A percentile compares a stretch with the other conserved stretches of the same genome.
Conservation (phyloP, 2,113 vertebrate genomes). For the Recurvirostra avosetta region DNA sequence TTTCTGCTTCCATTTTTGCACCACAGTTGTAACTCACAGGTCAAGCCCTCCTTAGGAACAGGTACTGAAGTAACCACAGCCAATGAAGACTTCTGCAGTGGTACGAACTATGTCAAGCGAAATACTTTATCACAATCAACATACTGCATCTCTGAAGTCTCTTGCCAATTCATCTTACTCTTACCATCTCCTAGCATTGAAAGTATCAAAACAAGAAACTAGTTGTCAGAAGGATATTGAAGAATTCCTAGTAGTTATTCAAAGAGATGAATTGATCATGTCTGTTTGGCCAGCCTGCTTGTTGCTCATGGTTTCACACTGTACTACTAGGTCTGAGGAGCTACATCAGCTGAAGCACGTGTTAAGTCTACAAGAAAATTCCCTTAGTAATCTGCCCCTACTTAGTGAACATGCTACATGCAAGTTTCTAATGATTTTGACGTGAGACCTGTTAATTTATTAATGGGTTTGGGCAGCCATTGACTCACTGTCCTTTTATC, state of each 20-base stretch:
- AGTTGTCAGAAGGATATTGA: neutral
- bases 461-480: neutral
- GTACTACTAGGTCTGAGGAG: accelerated
- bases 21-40: neutral
- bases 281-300: neutral
- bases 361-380: neutral
- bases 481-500: neutral
- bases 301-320: neutral
- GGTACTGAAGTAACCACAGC: neutral
- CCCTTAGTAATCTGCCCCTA: neutral
- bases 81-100: accelerated
- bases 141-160: neutral
- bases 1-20: neutral
- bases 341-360: neutral
- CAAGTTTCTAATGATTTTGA: neutral
- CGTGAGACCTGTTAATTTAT: neutral
- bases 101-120: neutral
- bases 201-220: neutral
- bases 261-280: neutral
- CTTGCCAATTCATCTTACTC: neutral
- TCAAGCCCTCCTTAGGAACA: neutral
- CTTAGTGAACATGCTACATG: neutral
- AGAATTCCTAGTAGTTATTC: neutral
- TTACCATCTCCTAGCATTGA: neutral
- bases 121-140: neutral